Evolutionary conservation across 2,888 invertebrate genomes (phyloP).

Genomic region (Nysson spinosus): DNA sequence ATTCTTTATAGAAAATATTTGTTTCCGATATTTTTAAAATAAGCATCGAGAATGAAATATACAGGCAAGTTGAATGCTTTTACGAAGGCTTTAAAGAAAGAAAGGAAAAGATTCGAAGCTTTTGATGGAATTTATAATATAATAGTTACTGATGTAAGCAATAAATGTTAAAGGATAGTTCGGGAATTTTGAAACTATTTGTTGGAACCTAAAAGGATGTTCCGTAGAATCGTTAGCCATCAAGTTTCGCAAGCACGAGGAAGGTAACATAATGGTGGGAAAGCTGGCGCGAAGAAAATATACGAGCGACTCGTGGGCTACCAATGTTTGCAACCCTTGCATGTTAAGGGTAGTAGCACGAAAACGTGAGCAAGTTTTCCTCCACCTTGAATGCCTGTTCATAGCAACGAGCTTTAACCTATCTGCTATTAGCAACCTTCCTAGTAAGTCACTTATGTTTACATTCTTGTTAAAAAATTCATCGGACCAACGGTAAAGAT

Average conservation of each 20-base stretch:
- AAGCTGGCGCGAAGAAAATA: slow-evolving; percentile 58
- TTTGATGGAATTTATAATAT: too few species aligned
- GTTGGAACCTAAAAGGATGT: too few species aligned
- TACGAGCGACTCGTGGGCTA: slow-evolving; percentile 62
- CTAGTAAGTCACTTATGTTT: slow-evolving; percentile 49
- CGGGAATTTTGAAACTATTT: too few species aligned
- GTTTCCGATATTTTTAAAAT: too few species aligned
- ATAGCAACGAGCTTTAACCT: slow-evolving; percentile 43
- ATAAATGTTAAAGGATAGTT: too few species aligned
- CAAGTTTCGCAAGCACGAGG: slow-evolving; percentile 43
- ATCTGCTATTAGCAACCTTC: slow-evolving; percentile 41
- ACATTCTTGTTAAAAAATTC: slow-evolving; percentile 24
- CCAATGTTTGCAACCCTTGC: slow-evolving; percentile 52
- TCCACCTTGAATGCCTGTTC: slow-evolving; percentile 35
- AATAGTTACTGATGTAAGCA: too few species aligned
- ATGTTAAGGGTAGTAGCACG: slow-evolving; percentile 61
- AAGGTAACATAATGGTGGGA: slow-evolving; percentile 54
- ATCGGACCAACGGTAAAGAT: slow-evolving; percentile 29
- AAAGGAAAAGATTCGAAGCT: too few species aligned
- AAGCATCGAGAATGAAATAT: too few species aligned
- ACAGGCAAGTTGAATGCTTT: too few species aligned
- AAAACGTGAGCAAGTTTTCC: slow-evolving; percentile 57
- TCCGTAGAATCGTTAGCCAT: slow-evolving; percentile 34
- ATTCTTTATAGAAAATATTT: too few species aligned
- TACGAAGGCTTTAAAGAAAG: too few species aligned